A percentile compares a stretch with the other conserved stretches of the same genome.
Evolutionary conservation across 1,140 invertebrate genomes (phyloP).

Genomic region (Caenorhabditis tropicalis): DNA sequence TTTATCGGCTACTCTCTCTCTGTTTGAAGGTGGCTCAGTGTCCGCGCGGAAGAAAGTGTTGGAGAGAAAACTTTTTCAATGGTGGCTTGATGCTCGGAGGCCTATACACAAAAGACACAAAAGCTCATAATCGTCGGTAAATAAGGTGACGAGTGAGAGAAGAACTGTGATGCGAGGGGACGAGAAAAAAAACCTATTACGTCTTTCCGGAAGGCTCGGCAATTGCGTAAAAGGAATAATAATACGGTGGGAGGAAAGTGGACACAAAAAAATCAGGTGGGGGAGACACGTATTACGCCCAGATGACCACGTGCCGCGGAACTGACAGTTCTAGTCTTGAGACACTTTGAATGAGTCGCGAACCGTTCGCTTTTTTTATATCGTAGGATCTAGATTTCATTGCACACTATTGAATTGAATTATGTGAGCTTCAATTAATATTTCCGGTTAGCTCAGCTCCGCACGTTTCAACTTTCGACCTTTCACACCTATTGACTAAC

Average conservation of each 20-base stretch:
- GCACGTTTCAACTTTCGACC: too few relatives aligned
- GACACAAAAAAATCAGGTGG: neutral
- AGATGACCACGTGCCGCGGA: neutral
- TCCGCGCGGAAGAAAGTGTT: too few relatives aligned
- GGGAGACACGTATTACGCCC: neutral
- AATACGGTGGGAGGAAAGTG: neutral
- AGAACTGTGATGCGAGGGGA: neutral
- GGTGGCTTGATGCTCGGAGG: too few relatives aligned
- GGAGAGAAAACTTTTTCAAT: too few relatives aligned
- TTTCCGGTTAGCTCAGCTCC: too few relatives aligned
- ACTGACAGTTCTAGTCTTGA: neutral
- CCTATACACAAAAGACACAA: conserved; percentile 34
- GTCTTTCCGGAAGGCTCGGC: neutral
- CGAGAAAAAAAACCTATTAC: neutral
- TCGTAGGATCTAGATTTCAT: too few relatives aligned
- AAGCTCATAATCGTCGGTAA: conserved; percentile 44
- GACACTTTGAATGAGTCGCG: neutral
- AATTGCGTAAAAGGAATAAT: neutral
- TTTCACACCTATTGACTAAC: too few relatives aligned
- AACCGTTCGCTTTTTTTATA: too few relatives aligned
- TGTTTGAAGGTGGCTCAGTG: too few relatives aligned
- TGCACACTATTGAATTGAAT: too few relatives aligned
- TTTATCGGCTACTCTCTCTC: too few relatives aligned
- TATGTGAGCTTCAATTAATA: too few relatives aligned
- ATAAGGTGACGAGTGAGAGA: neutral